Conservation (phyloP, 2,797 vertebrate genomes). For the Aythya fuligula region DNA sequence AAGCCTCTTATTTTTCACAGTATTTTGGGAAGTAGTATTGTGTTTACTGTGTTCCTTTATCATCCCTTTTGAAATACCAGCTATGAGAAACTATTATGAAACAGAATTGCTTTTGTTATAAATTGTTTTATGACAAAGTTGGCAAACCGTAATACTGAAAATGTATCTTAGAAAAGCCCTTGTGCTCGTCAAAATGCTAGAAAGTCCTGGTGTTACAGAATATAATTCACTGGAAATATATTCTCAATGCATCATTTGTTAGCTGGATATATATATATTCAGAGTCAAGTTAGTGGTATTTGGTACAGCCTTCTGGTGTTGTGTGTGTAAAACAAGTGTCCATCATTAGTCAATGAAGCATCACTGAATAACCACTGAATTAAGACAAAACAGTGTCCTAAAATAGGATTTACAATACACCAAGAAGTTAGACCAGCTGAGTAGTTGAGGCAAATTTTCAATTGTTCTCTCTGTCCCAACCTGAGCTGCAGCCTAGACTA, state of each 20-base stretch:
- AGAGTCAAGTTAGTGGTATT: background rate
- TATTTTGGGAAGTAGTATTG: conserved; percentile 36
- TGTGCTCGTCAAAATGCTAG: conserved; percentile 8
- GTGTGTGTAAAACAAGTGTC: background rate
- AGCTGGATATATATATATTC: background rate
- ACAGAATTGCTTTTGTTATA: conserved; percentile 20
- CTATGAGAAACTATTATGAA: conserved; percentile 45
- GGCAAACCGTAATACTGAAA: background rate
- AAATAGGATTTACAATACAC: background rate
- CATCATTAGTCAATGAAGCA: background rate
- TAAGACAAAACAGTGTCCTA: background rate
- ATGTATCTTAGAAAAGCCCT: background rate
- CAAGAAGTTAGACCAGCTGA: background rate
- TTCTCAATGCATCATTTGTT: conserved; percentile 20
- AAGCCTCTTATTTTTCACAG: conserved; percentile 42
- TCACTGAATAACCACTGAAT: background rate
- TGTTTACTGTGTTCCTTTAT: conserved; percentile 43
- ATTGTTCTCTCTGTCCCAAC: background rate
- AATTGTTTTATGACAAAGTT: conserved; percentile 41
- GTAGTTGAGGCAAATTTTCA: background rate
- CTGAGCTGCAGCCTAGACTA: background rate
- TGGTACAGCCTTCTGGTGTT: background rate
- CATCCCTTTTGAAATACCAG: conserved; percentile 9
- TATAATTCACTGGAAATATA: conserved; percentile 6
- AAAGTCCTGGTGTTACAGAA: conserved; percentile 8